These are phyloP conservation scores for Lipophrys pholis DNA, from an alignment of 2,113 vertebrate species.

Conservation along the genomic window DNA sequence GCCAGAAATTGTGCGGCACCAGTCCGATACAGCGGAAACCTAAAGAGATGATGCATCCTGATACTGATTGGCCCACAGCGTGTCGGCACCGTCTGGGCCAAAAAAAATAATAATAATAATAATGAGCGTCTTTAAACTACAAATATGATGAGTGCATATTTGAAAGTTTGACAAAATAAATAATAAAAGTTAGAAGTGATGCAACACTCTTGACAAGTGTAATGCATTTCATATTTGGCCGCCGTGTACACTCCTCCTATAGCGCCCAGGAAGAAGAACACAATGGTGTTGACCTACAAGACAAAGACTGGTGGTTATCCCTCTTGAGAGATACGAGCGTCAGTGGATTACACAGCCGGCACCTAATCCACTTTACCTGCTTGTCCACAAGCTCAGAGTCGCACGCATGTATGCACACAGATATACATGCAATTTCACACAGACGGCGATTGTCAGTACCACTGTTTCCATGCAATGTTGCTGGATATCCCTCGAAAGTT, in stretches of 20 bases:
- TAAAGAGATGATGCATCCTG: slow-evolving; percentile 14
- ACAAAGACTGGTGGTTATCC: slow-evolving; percentile 19
- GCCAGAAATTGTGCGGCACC: slow-evolving; percentile 28
- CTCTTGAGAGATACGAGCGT: slow-evolving; percentile 23
- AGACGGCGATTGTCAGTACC: not conserved
- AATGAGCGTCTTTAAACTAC: not conserved
- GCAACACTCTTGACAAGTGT: too few species aligned
- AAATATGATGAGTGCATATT: not conserved
- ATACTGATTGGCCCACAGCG: slow-evolving; percentile 45
- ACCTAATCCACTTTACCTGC: slow-evolving; percentile 46
- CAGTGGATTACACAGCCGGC: slow-evolving; percentile 49
- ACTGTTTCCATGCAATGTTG: slow-evolving; percentile 17
- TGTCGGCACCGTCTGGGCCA: slow-evolving; percentile 4
- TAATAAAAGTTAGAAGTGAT: too few species aligned
- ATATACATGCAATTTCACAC: not conserved
- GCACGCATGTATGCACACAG: slow-evolving; percentile 13
- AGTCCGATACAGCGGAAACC: slow-evolving; percentile 38
- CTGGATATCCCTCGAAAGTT: not conserved
- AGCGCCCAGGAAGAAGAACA: not conserved
- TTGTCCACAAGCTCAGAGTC: slow-evolving; percentile 16
- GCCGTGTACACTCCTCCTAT: too few species aligned
- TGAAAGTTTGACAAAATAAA: too few species aligned
- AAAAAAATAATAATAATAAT: slow-evolving; percentile 1
- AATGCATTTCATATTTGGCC: too few species aligned
- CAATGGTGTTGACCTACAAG: slow-evolving; percentile 11